Evolutionary conservation across 2,113 vertebrate species (phyloP).

Genomic region (Athene noctua): DNA sequence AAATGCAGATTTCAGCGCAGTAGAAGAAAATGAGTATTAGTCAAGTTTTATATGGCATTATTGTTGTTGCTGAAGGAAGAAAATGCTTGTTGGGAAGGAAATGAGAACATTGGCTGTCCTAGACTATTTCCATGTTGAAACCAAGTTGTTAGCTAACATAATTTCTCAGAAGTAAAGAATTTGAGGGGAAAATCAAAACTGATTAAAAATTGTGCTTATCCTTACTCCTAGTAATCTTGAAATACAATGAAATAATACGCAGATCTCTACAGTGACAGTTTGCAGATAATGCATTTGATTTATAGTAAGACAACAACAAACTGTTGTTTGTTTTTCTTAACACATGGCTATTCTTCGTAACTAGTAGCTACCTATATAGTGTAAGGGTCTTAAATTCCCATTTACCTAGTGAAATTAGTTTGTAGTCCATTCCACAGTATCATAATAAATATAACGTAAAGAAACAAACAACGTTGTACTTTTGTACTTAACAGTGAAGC

Average conservation of each 20-base stretch:
- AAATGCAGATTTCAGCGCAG: neutral
- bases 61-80: neutral
- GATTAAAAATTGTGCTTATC: neutral
- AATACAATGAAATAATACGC: neutral
- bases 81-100: neutral
- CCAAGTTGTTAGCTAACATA: neutral
- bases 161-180: neutral
- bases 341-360: neutral
- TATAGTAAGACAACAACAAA: neutral
- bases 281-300: neutral
- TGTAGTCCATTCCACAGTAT: neutral
- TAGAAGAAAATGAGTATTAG: neutral
- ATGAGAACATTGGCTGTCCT: neutral
- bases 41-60: neutral
- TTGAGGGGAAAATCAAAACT: neutral
- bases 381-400: neutral
- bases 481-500: neutral
- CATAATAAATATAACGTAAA: neutral
- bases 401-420: neutral
- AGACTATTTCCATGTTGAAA: neutral
- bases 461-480: neutral
- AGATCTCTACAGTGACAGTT: neutral
- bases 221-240: neutral
- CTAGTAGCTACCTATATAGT: neutral
- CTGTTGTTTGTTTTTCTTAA: neutral